Evolutionary conservation across 2,113 vertebrate genomes (phyloP).

Genomic region (Trinectes maculatus): DNA sequence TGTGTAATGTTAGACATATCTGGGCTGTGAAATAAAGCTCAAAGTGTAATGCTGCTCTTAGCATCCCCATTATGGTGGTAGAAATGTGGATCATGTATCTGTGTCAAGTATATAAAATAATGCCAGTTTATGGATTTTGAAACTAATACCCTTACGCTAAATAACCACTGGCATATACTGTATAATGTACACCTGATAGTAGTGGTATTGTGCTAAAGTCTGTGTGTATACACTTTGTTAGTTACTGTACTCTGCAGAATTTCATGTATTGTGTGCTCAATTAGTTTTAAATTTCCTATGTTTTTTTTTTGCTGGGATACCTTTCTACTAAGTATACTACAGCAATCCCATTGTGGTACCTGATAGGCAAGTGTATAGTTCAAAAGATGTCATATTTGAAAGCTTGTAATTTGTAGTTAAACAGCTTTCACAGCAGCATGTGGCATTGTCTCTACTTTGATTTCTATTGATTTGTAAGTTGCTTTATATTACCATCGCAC

Average conservation of each 20-base stretch:
- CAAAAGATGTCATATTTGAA: no score
- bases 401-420: not conserved
- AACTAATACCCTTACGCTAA: not conserved
- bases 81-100: no score
- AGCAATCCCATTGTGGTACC: not conserved
- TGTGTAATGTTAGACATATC: no score
- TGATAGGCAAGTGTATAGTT: not conserved
- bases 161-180: not conserved
- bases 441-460: not conserved
- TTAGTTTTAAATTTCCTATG: slow-evolving; percentile 15
- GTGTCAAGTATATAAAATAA: no score
- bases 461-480: no score
- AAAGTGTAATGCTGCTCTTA: no score
- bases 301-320: not conserved
- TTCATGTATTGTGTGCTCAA: not conserved
- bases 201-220: not conserved
- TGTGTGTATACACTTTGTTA: slow-evolving; percentile 1
- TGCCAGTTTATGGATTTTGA: not conserved
- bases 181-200: not conserved
- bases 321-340: not conserved
- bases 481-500: not conserved
- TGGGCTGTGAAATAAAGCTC: no score
- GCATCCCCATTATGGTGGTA: no score
- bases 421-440: not conserved
- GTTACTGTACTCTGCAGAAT: not conserved